Conservation (phyloP, 2,113 vertebrate genomes). For the Bagarius yarrelli region DNA sequence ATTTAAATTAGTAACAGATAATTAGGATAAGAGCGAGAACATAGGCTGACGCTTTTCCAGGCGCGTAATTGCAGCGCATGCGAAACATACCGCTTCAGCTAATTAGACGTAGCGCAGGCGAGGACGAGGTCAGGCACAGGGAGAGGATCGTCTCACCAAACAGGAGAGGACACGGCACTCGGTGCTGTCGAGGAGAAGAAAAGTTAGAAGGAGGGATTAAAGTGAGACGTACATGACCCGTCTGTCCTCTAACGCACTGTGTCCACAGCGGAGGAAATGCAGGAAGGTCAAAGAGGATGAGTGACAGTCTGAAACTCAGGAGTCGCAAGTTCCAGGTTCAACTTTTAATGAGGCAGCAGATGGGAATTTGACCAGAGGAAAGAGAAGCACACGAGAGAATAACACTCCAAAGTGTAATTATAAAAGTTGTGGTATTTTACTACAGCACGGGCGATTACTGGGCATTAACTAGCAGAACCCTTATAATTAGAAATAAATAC, state of each 20-base stretch:
- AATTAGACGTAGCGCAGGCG: slow-evolving; percentile 74
- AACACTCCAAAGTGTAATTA: neutral
- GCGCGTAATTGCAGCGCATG: slow-evolving; percentile 77
- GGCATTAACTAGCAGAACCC: no score
- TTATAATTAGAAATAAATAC: no score
- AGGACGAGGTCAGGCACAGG: slow-evolving; percentile 55
- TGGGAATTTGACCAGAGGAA: slow-evolving; percentile 16
- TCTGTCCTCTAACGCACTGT: neutral
- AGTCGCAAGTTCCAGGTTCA: slow-evolving; percentile 6
- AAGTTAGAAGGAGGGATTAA: neutral
- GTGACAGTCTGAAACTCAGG: neutral
- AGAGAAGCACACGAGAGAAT: neutral
- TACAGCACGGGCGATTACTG: neutral
- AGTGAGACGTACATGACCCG: neutral
- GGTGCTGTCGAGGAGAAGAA: slow-evolving; percentile 5
- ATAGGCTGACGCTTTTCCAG: slow-evolving; percentile 69
- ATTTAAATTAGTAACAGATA: slow-evolving; percentile 86
- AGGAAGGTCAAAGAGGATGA: neutral
- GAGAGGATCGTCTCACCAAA: slow-evolving; percentile 37
- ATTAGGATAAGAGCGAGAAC: slow-evolving; percentile 81
- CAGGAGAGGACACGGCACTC: slow-evolving; percentile 1
- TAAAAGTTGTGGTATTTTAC: neutral
- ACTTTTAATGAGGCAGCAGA: slow-evolving; percentile 28
- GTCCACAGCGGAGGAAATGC: neutral
- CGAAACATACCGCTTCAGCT: slow-evolving; percentile 72